These are phyloP conservation scores for Forpus xanthops DNA, from an alignment of 2,797 vertebrate species.

Conservation along the genomic window DNA sequence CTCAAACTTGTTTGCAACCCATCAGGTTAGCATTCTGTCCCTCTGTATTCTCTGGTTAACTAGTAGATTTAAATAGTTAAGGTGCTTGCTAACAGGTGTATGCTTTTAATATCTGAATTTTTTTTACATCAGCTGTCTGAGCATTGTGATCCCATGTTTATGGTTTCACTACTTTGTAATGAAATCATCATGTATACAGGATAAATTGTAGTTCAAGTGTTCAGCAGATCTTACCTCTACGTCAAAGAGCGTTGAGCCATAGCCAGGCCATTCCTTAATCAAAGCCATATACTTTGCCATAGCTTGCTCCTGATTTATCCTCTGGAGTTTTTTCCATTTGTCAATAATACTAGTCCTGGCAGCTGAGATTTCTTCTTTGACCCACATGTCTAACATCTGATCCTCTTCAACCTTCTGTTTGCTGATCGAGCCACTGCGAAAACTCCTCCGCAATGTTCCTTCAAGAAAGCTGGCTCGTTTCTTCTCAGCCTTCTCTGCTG, in stretches of 20 bases:
- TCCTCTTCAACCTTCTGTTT: constrained; percentile 88
- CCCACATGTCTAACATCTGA: constrained; percentile 91
- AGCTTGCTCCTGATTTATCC: constrained; percentile 90
- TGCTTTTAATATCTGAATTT: neutral
- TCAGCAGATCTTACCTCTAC: constrained; percentile 84
- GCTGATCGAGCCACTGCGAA: constrained; percentile 84
- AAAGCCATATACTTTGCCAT: constrained; percentile 94
- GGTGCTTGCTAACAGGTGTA: neutral
- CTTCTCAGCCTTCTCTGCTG: constrained; percentile 81
- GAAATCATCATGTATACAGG: neutral
- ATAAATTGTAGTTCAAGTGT: neutral
- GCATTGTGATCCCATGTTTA: neutral
- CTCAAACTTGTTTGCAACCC: neutral
- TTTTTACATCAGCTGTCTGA: neutral
- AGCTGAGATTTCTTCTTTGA: constrained; percentile 88
- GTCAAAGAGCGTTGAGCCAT: constrained; percentile 93
- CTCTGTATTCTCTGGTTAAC: neutral
- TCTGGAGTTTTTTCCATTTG: constrained; percentile 94
- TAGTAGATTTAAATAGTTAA: neutral
- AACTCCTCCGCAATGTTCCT: constrained; percentile 91
- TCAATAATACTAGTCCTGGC: constrained; percentile 86
- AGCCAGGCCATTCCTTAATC: constrained; percentile 95
- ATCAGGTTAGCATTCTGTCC: neutral
- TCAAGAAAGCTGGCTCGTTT: constrained; percentile 94
- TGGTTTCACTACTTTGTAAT: neutral